Conservation (phyloP, 2,888 invertebrate species). For the Zele albiditarsus region DNA sequence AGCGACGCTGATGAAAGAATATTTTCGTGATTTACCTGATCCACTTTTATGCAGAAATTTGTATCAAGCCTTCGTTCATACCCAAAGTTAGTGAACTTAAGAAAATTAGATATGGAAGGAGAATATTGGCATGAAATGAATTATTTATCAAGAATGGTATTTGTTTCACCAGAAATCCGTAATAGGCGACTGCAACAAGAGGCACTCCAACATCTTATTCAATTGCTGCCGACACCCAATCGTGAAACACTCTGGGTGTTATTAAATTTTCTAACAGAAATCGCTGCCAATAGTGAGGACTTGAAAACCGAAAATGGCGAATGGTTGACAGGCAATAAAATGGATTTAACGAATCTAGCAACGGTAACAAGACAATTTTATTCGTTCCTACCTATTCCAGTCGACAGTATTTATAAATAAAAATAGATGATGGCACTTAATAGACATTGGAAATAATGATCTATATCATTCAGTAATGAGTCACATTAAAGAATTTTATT, state of each 20-base stretch:
- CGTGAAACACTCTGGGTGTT: slow-evolving; percentile 91
- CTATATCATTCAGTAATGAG: not conserved
- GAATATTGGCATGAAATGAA: not conserved
- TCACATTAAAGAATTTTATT: too few species aligned
- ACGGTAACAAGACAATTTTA: slow-evolving; percentile 74
- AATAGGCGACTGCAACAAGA: slow-evolving; percentile 88
- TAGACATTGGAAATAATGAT: not conserved
- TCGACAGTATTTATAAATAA: not conserved
- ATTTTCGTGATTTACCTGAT: slow-evolving; percentile 93
- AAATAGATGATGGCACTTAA: slow-evolving; percentile 2
- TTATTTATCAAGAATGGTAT: not conserved
- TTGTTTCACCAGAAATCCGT: slow-evolving; percentile 81
- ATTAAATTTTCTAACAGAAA: slow-evolving; percentile 85
- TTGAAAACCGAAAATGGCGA: slow-evolving; percentile 77
- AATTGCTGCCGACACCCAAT: slow-evolving; percentile 89
- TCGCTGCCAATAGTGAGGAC: slow-evolving; percentile 84
- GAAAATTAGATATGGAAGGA: too few species aligned
- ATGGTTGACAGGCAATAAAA: slow-evolving; percentile 86
- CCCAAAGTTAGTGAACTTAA: slow-evolving; percentile 84
- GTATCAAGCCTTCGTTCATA: slow-evolving; percentile 91
- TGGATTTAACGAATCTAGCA: slow-evolving; percentile 94
- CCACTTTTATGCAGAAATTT: slow-evolving; percentile 91
- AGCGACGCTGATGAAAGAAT: slow-evolving; percentile 93
- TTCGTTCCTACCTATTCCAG: not conserved
- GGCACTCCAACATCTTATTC: slow-evolving; percentile 87